Conservation (phyloP, 2,888 invertebrate genomes). For the Odontocolon sp. region DNA sequence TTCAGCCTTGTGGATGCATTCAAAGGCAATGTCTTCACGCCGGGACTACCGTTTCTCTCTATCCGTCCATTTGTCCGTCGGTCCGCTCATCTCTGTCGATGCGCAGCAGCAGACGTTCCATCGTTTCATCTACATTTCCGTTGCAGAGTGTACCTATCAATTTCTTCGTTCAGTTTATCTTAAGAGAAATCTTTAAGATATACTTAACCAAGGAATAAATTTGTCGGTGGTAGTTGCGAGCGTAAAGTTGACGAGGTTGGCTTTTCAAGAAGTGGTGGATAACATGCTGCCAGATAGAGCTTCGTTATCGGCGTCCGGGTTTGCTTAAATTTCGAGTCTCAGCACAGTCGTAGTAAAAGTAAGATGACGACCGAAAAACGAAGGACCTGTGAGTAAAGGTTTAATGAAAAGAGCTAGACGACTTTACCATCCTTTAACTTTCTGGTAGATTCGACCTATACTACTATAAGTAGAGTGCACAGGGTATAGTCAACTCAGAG, state of each 20-base stretch:
- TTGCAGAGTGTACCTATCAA: neutral
- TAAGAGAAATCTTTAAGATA: constrained; percentile 10
- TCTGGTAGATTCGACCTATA: constrained; percentile 24
- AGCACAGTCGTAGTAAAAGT: neutral
- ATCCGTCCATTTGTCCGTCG: neutral
- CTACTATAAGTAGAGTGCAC: constrained; percentile 30
- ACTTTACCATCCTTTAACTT: constrained; percentile 28
- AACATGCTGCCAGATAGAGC: constrained; percentile 1
- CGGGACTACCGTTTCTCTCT: constrained; percentile 7
- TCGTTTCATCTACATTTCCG: constrained; percentile 35
- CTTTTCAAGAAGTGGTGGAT: constrained; percentile 11
- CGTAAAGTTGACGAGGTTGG: constrained; percentile 14
- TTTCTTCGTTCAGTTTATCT: constrained; percentile 6
- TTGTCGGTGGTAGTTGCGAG: neutral
- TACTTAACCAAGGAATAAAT: constrained; percentile 6
- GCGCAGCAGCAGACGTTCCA: constrained; percentile 2
- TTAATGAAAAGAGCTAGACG: constrained; percentile 7
- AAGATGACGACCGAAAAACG: constrained; percentile 26
- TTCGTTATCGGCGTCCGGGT: constrained; percentile 35
- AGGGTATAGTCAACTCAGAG: constrained; percentile 12
- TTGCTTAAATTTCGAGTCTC: constrained; percentile 26
- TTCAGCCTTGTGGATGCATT: constrained; percentile 14
- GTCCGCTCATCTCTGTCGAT: constrained; percentile 16
- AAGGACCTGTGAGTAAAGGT: neutral
- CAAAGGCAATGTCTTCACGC: constrained; percentile 31